Evolutionary conservation across 2,888 invertebrate species (phyloP).

Genomic region (Galeruca laticollis): DNA sequence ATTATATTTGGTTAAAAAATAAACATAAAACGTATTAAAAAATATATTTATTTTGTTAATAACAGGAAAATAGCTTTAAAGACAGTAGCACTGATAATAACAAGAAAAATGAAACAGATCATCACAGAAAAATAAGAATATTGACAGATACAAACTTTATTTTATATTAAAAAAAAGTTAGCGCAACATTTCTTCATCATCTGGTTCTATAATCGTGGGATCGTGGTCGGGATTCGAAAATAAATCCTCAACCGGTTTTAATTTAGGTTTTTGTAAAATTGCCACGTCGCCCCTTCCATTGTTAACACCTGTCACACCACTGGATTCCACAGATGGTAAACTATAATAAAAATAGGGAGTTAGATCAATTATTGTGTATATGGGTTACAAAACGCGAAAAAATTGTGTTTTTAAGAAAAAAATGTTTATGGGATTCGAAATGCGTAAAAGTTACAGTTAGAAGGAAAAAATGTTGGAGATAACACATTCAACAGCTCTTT

Average conservation of each 20-base stretch:
- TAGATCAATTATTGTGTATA: no score
- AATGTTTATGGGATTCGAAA: no score
- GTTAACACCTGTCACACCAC: slow-evolving; percentile 55
- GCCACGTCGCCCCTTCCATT: slow-evolving; percentile 60
- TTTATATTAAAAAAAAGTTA: background rate
- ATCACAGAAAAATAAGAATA: background rate
- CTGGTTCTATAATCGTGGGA: slow-evolving; percentile 54
- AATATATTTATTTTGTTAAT: slow-evolving; percentile 11
- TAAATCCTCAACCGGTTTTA: slow-evolving; percentile 60
- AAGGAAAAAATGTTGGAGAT: no score
- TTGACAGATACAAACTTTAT: background rate
- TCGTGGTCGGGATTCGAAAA: slow-evolving; percentile 58
- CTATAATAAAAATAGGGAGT: slow-evolving; percentile 50
- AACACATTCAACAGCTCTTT: no score
- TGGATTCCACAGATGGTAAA: slow-evolving; percentile 56
- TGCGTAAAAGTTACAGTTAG: no score
- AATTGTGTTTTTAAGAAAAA: no score
- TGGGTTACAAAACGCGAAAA: no score
- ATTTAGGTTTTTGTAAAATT: slow-evolving; percentile 56
- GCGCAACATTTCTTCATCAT: slow-evolving; percentile 47
- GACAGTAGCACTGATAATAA: background rate
- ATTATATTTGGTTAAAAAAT: background rate
- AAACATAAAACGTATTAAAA: background rate
- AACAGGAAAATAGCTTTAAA: slow-evolving; percentile 13
- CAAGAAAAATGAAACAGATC: background rate